Percentiles rank a stretch among this genome's conserved stretches.
Conservation (phyloP, 2,797 vertebrate genomes). For the Macrochelys suwanniensis region DNA sequence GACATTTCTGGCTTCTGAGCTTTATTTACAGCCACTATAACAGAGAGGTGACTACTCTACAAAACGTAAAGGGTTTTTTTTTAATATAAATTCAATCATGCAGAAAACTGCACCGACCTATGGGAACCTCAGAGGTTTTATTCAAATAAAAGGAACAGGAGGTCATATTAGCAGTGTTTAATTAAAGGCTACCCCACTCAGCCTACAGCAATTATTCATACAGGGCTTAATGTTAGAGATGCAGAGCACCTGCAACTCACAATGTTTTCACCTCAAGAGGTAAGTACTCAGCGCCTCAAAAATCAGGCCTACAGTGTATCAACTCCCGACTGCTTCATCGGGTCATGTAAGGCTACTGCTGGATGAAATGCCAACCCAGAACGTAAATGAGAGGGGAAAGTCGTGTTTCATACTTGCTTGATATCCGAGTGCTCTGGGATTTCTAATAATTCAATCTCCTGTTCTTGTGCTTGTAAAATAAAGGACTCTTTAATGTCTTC, state of each 20-base stretch:
- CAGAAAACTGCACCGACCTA: not conserved
- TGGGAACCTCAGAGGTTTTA: not conserved
- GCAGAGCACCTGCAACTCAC: rapidly evolving
- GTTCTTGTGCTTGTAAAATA: slow-evolving; percentile 91
- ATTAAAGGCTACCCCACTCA: not conserved
- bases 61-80: not conserved
- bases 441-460: slow-evolving; percentile 94
- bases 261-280: rapidly evolving
- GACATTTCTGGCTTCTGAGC: not conserved
- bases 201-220: not conserved
- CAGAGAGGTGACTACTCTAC: not conserved
- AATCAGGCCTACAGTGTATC: not conserved
- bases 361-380: not conserved
- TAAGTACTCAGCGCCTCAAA: not conserved
- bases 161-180: not conserved
- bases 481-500: slow-evolving; percentile 97
- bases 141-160: not conserved
- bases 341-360: not conserved
- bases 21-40: not conserved
- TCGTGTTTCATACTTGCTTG: slow-evolving; percentile 85
- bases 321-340: not conserved
- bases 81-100: not conserved
- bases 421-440: slow-evolving; percentile 95
- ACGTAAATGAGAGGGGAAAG: not conserved
- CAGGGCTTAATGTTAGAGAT: not conserved